Conservation (phyloP, 2,113 vertebrate genomes). For the Lepisosteus osseus region DNA sequence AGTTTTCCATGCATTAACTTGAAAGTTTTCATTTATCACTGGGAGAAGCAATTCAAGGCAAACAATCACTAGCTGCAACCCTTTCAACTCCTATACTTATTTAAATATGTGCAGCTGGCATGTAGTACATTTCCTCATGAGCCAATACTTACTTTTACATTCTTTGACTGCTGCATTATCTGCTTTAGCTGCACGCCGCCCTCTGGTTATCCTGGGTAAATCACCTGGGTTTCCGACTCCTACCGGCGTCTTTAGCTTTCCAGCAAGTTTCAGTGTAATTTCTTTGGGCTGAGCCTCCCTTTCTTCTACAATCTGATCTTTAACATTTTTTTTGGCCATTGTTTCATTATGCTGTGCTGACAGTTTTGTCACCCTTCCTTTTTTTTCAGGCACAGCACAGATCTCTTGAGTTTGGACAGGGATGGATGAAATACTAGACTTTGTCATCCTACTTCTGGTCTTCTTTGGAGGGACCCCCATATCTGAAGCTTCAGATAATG, state of each 20-base stretch:
- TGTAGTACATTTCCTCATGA: no score
- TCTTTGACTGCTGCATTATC: not conserved
- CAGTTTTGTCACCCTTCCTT: no score
- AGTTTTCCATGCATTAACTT: no score
- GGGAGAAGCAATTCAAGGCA: no score
- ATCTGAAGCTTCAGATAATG: not conserved
- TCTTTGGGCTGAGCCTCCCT: not conserved
- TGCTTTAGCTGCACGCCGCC: not conserved
- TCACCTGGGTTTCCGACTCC: conserved; percentile 9
- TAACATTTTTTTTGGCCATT: not conserved
- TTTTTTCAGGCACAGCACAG: no score
- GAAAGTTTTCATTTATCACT: no score
- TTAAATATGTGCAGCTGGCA: no score
- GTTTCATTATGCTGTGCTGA: not conserved
- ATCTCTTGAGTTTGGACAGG: no score
- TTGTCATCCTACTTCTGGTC: conserved; percentile 12
- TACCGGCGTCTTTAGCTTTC: conserved; percentile 14
- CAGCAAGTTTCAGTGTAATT: conserved; percentile 7
- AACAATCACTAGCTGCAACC: no score
- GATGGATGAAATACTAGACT: no score
- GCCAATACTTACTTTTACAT: no score
- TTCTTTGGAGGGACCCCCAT: conserved; percentile 18
- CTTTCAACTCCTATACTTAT: no score
- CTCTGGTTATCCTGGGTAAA: not conserved
- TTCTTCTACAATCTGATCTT: not conserved